Conservation (phyloP, 2,113 vertebrate species). For the Xenotilapia caudafasciata region DNA sequence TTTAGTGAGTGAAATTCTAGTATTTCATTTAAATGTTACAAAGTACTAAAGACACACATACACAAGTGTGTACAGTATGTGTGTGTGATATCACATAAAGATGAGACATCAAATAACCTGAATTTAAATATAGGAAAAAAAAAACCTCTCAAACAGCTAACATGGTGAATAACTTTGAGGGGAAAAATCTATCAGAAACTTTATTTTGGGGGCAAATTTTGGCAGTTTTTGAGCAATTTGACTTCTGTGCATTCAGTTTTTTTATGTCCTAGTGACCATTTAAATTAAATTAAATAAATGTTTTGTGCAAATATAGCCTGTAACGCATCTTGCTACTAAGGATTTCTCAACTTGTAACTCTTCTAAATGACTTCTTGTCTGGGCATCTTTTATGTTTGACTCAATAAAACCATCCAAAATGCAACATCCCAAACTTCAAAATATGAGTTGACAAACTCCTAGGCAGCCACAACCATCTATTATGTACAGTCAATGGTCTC, state of each 20-base stretch:
- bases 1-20: not conserved
- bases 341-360: not conserved
- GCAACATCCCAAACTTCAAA: not conserved
- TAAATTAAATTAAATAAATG: accelerated
- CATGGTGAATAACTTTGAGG: not conserved
- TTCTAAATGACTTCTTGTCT: not conserved
- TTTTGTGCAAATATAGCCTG: not conserved
- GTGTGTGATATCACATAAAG: not conserved
- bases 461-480: not conserved
- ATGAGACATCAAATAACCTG: not conserved
- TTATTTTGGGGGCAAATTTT: not conserved
- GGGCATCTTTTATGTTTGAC: not conserved
- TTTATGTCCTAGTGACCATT: not conserved
- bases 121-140: not conserved
- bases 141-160: not conserved
- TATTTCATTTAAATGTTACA: not conserved
- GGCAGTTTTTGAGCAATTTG: not conserved
- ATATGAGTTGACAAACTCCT: not conserved
- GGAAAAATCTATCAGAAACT: not conserved
- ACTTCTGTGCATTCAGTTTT: not conserved
- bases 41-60: not conserved
- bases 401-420: not conserved
- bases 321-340: not conserved
- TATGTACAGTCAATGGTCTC: not conserved
- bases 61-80: not conserved